Evolutionary conservation across 2,797 vertebrate genomes (phyloP).

Genomic region (Scomberomorus guttatus): DNA sequence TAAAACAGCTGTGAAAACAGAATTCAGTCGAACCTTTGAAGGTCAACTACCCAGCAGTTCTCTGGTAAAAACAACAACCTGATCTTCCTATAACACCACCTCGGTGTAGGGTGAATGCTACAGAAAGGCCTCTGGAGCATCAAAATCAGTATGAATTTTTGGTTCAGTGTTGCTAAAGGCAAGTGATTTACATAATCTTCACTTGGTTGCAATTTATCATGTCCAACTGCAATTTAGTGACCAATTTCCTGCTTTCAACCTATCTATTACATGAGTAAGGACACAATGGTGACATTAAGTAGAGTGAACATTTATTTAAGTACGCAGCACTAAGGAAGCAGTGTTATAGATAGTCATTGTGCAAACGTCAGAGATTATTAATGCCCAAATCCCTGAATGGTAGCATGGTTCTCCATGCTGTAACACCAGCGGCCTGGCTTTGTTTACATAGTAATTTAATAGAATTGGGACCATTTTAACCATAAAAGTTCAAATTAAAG

Average conservation of each 20-base stretch:
- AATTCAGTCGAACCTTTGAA: slow-evolving; percentile 62
- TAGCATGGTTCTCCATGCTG: slow-evolving; percentile 20
- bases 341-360: slow-evolving; percentile 58
- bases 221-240: slow-evolving; percentile 59
- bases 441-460: slow-evolving; percentile 36
- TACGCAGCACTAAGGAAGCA: slow-evolving; percentile 40
- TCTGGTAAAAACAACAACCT: slow-evolving; percentile 45
- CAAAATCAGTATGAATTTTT: slow-evolving; percentile 17
- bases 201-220: slow-evolving; percentile 61
- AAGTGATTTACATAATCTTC: slow-evolving; percentile 63
- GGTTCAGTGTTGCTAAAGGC: slow-evolving; percentile 27
- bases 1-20: slow-evolving; percentile 74
- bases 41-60: slow-evolving; percentile 58
- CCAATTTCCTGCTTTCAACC: slow-evolving; percentile 62
- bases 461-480: neutral
- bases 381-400: slow-evolving; percentile 45
- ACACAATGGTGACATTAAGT: slow-evolving; percentile 57
- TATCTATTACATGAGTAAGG: slow-evolving; percentile 45
- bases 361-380: slow-evolving; percentile 61
- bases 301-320: slow-evolving; percentile 65
- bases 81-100: slow-evolving; percentile 34
- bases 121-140: neutral
- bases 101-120: slow-evolving; percentile 17
- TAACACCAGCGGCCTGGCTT: slow-evolving; percentile 12
- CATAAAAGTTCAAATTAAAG: neutral